phyloP scores from a whole-genome alignment of 2,113 vertebrate genomes.

The Serilophus lunatus region DNA sequence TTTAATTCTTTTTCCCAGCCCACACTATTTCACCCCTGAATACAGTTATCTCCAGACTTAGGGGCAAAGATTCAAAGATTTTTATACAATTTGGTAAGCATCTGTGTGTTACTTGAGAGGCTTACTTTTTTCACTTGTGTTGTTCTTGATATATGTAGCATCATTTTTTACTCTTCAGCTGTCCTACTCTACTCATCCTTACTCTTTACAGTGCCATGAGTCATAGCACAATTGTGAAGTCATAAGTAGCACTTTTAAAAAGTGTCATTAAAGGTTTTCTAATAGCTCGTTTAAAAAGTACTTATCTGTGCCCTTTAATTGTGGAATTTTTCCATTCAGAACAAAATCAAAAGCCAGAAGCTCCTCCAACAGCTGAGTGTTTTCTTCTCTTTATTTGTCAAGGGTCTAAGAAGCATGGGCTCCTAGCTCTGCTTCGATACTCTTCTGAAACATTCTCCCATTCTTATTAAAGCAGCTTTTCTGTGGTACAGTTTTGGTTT shows the following conservation, averaged over 20 bases:
- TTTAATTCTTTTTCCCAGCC: not conserved
- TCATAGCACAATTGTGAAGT: not conserved
- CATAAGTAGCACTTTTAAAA: not conserved
- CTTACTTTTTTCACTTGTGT: no score
- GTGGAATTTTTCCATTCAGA: not conserved
- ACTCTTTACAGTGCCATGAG: not conserved
- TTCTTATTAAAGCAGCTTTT: not conserved
- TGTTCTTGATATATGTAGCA: not conserved
- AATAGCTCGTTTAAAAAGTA: not conserved
- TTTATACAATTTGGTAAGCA: not conserved
- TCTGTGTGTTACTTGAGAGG: not conserved
- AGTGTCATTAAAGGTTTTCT: not conserved
- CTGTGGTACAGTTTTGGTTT: not conserved
- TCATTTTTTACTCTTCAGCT: not conserved
- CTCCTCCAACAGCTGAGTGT: not conserved
- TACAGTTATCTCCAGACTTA: not conserved
- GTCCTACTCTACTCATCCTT: not conserved
- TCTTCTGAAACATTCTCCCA: not conserved
- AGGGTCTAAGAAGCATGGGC: not conserved
- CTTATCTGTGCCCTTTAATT: not conserved
- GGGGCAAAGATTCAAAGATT: not conserved
- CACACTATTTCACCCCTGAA: not conserved
- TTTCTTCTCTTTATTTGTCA: conserved; percentile 10
- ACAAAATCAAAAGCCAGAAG: not conserved
- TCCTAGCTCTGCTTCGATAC: not conserved